Evolutionary conservation across 2,888 invertebrate species (phyloP).

Genomic region (Opisthograptis luteolata): DNA sequence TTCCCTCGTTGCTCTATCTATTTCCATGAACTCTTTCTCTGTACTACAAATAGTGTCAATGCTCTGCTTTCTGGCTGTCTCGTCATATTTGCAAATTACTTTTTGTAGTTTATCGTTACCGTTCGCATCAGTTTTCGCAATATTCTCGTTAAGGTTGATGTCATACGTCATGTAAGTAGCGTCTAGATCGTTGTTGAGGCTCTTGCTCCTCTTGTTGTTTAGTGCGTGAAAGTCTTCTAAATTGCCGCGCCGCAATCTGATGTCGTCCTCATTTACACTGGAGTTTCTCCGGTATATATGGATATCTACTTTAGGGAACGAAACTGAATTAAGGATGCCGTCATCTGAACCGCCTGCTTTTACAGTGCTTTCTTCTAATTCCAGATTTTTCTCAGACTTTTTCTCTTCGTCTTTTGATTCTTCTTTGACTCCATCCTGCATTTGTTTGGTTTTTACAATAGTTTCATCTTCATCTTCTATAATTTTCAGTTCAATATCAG

Average conservation of each 20-base stretch:
- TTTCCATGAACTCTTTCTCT: conserved; percentile 78
- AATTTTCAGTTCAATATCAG: conserved; percentile 75
- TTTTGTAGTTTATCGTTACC: conserved; percentile 71
- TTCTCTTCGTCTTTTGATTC: conserved; percentile 28
- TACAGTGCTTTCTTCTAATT: conserved; percentile 34
- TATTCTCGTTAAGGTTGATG: conserved; percentile 68
- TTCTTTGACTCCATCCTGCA: conserved; percentile 19
- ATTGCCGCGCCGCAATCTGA: conserved; percentile 70
- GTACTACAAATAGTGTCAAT: conserved; percentile 75
- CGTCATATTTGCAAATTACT: conserved; percentile 73
- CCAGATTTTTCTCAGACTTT: conserved; percentile 26
- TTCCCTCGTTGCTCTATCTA: conserved; percentile 74
- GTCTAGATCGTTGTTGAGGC: conserved; percentile 67
- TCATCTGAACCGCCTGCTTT: conserved; percentile 54
- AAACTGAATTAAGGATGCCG: conserved; percentile 57
- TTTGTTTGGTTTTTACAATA: conserved; percentile 15
- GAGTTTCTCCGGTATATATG: conserved; percentile 73
- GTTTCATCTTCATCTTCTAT: conserved; percentile 72
- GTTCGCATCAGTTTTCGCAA: conserved; percentile 56
- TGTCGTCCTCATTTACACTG: conserved; percentile 76
- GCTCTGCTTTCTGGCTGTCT: conserved; percentile 65
- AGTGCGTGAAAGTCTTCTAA: conserved; percentile 73
- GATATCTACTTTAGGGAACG: conserved; percentile 74
- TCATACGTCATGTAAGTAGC: conserved; percentile 65
- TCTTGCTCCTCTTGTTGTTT: conserved; percentile 74